Evolutionary conservation across 2,888 invertebrate genomes (phyloP).

Genomic region (Pseudococcus longispinus): DNA sequence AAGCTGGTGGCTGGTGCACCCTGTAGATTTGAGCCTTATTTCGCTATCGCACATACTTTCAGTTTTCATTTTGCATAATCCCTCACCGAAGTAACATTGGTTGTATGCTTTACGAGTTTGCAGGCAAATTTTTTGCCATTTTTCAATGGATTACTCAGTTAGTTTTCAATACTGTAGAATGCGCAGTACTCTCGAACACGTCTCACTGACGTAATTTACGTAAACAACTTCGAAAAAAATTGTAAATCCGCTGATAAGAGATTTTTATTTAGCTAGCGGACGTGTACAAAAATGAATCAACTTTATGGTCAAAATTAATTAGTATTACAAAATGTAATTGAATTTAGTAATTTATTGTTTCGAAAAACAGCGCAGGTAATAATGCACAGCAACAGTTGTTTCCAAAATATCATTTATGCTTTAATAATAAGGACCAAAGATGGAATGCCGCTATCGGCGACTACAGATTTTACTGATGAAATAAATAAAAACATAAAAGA

Average conservation of each 20-base stretch:
- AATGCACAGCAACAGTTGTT: conserved; percentile 52
- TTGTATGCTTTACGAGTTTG: no score
- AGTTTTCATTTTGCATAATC: no score
- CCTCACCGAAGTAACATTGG: no score
- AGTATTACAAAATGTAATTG: not conserved
- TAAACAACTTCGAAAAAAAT: not conserved
- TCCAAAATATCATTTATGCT: conserved; percentile 59
- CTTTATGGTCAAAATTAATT: conserved; percentile 56
- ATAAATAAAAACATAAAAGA: conserved; percentile 61
- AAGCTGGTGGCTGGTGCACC: no score
- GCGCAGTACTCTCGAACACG: not conserved
- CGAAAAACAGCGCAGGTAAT: not conserved
- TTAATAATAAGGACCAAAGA: conserved; percentile 62
- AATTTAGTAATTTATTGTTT: not conserved
- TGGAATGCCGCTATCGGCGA: conserved; percentile 62
- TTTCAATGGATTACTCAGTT: no score
- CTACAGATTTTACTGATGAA: conserved; percentile 62
- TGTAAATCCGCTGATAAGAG: not conserved
- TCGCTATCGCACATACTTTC: no score
- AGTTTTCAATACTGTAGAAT: no score
- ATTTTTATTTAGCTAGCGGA: not conserved
- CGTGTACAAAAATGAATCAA: not conserved
- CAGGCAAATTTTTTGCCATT: no score
- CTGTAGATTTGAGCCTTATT: no score
- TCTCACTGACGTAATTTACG: conserved; percentile 1